Evolutionary conservation across 1,140 invertebrate species (phyloP), one percentile per base, ranked within the genome.

Genomic region (Brachionus paranguensis): DNA sequence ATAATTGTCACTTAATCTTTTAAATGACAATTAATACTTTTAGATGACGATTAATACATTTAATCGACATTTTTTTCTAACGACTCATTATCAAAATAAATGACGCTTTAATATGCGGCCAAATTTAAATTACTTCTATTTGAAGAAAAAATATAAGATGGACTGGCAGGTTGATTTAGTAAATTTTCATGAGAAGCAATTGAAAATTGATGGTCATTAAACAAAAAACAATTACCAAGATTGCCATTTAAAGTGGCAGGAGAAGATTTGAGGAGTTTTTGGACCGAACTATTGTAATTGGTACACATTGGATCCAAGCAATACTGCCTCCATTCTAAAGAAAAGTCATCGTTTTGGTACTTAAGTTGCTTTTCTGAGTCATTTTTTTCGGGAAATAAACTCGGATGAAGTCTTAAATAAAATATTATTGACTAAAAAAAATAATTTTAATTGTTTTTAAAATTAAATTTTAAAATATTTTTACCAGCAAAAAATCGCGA

Each of bases 321-420:
- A 47, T 81, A 81, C 20, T 64, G 37, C 10, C 78, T 43, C 78
- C 78, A 81, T 60, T 81, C 78, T 1, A 81, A 14, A 43, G 78
- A 45, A 7, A 60, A 11, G 41, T 68, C 64, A 11, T 81, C 78
- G 17, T 4, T 45, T 14, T 4, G 3, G 17, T 79, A 27, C 60
- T 81, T 81, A 0, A 60, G n/a, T 24, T 81, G 53, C 53, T 81
- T 81, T 11, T 81, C 78, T n/a, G 60, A 14, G 4, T 81, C 78
- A 33, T 45, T 60, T 47, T 81, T 81, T 64, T 81, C 78, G 6
- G 27, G 20, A 4, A 81, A 65, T 27, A 81, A 45, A 37, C 8
- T 29, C n/a, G 78, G 78, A 29, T 81, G 78, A 45, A 81, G 53
- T 81, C 78, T 81, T 37, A 81, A 68, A 81, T 81, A 81, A 55